Evolutionary conservation across 2,888 invertebrate genomes (phyloP), one percentile per base, ranked within the genome.

Genomic region (Hesperia comma): DNA sequence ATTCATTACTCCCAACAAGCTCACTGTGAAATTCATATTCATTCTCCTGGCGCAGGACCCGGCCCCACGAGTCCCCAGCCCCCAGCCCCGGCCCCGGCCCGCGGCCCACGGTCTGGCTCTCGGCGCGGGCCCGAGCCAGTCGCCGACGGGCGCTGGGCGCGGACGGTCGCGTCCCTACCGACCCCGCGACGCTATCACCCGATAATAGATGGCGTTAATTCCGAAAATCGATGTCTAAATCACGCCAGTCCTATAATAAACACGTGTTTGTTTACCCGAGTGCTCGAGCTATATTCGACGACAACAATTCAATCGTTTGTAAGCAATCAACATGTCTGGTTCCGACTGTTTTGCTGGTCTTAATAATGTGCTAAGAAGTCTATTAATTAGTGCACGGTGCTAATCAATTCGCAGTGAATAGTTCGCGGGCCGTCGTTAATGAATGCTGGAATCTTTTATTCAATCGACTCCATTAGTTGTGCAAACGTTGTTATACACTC

Each of bases 131-230:
- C 12, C 37, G 37, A 37, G 66, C 68, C 74, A 81, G 81, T 79
- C 77, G 75, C 75, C 78, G 75, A 62, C 75, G 71, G 77, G 80
- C 79, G 78, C 73, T 64, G 71, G 70, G 69, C 71, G 75, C 74
- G 77, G 68, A 43, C 77, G 77, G 76, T 67, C 76, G 80, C 66
- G 69, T 61, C 63, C 58, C 26, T 15, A n/a, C 17, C 41, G 54
- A 15, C 49, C 40, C 10, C 49, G 26, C 32, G 62, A 60, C 62
- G 60, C 55, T 63, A 12, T 10, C 17, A 46, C 43, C 6, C 49
- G 37, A 63, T 57, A 63, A 63, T 51, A 63, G 63, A 57, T 63
- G 63, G 63, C 63, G 63, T 57, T 63, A 49, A 40, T 57, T 57
- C n/a, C 63, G 49, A 33, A 63, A 63, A 63, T 63, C 49, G 15